phyloP scores from a whole-genome alignment of 2,888 invertebrate species.

The Nomada lathburiana region DNA sequence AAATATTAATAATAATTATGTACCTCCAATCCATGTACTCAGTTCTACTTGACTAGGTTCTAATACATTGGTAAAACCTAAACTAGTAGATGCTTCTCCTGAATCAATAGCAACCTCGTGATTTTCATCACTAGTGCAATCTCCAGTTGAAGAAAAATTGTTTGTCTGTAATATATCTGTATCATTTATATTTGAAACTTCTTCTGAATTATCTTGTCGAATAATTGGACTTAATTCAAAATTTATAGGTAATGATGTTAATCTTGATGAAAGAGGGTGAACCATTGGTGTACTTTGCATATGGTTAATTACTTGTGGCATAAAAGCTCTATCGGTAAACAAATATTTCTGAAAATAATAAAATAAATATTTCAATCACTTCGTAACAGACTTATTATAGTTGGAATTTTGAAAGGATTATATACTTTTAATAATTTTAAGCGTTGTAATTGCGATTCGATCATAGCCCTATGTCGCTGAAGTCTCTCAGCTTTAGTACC shows the following conservation, averaged over 20 bases:
- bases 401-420: not conserved
- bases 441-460: slow-evolving; percentile 88
- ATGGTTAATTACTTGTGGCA: slow-evolving; percentile 72
- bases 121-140: slow-evolving; percentile 70
- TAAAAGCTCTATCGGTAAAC: slow-evolving; percentile 74
- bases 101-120: slow-evolving; percentile 40
- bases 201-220: slow-evolving; percentile 71
- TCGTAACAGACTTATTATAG: not conserved
- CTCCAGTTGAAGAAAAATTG: slow-evolving; percentile 78
- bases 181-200: slow-evolving; percentile 83
- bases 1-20: slow-evolving; percentile 55
- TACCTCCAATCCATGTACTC: slow-evolving; percentile 89
- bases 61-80: slow-evolving; percentile 85
- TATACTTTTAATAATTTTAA: slow-evolving; percentile 89
- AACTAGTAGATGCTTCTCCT: slow-evolving; percentile 71
- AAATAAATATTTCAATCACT: not conserved
- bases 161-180: slow-evolving; percentile 84
- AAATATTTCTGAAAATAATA: slow-evolving; percentile 78
- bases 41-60: slow-evolving; percentile 87
- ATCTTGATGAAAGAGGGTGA: slow-evolving; percentile 75
- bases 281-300: slow-evolving; percentile 83
- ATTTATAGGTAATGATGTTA: slow-evolving; percentile 78
- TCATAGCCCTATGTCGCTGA: slow-evolving; percentile 87
- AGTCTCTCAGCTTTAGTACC: slow-evolving; percentile 83
- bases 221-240: slow-evolving; percentile 83